phyloP scores from a whole-genome alignment of 2,797 vertebrate species.

The Siniperca undulata region DNA sequence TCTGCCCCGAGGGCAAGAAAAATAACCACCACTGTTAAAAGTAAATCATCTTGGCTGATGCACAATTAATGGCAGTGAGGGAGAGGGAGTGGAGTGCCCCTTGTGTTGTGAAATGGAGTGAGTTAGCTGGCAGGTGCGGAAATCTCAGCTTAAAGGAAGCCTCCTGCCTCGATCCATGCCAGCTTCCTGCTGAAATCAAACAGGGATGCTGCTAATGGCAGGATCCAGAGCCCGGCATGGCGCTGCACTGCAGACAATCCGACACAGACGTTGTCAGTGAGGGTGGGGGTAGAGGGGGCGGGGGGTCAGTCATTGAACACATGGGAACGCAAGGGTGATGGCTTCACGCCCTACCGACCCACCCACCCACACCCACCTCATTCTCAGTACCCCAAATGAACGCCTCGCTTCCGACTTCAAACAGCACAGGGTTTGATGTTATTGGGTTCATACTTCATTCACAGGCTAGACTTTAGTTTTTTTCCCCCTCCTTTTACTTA shows the following conservation, averaged over 20 bases:
- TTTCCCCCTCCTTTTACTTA: constrained; percentile 1
- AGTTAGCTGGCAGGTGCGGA: constrained; percentile 75
- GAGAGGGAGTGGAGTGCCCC: constrained; percentile 68
- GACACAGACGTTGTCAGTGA: constrained; percentile 2
- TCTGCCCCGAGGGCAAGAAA: constrained; percentile 95
- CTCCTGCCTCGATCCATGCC: constrained; percentile 86
- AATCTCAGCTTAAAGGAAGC: constrained; percentile 91
- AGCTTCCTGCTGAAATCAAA: constrained; percentile 79
- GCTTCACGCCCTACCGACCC: constrained; percentile 19
- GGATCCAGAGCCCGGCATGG: constrained; percentile 16
- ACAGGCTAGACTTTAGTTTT: neutral
- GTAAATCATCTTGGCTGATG: constrained; percentile 99
- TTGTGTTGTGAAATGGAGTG: constrained; percentile 46
- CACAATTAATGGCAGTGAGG: constrained; percentile 92
- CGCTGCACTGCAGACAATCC: constrained; percentile 25
- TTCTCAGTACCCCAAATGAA: constrained; percentile 26
- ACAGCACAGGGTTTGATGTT: constrained; percentile 27
- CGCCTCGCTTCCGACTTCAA: constrained; percentile 1
- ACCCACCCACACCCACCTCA: constrained; percentile 3
- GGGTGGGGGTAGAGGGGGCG: too few species aligned
- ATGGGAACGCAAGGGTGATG: constrained; percentile 23
- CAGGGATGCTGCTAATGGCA: constrained; percentile 80
- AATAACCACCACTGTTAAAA: constrained; percentile 99
- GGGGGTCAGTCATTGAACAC: constrained; percentile 22
- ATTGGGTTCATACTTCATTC: constrained; percentile 26